Base-by-base conservation (phyloP, 2,113 vertebrate genomes). In the Sinocyclocheilus rhinocerous region DNA sequence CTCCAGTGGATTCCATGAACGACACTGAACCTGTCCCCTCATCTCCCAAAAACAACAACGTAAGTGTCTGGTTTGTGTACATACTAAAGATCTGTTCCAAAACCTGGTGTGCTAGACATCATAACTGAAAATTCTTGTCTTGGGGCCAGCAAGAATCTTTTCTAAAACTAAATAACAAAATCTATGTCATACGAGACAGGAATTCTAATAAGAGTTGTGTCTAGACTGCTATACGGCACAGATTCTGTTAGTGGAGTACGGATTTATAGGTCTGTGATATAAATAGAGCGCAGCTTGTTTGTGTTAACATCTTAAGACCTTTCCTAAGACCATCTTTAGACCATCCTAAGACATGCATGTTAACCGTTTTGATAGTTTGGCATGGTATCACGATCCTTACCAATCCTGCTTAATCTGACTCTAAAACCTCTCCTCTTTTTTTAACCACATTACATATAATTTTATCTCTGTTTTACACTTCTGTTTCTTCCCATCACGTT, bases 1-100 rank as follows among this genome's bases (percentile, higher is more conserved):
- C 86, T 73, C 81, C 86, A 69, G 84, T 88, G 33, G 81, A 52
- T 63, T 57, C 84, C 6, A 20, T 83, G 87, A 75, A 76, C 20
- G 24, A 81, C 8, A 67, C 48, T 22, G 86, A 61, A 22, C 75
- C 36, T 4, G 5, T 81, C 89, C n/a, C 80, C 84, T 63, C 76
- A 72, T 42, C 55, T 85, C 88, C 89, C 72, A 45, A 65, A 39
- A 87, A 87, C 39, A 81, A 55, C 5, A 55, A 48, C 13, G 81
- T 82, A 82, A 82, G 80, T 15, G 42, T 16, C 22, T 73, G 61
- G 76, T 33, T 52, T 12, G 26, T 22, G 69, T 73, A 42, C 20
- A 10, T 12, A 13, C 10, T n/a, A 73, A 73, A 39, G 4, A 22
- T 42, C 69, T 39, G 69, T 42, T 73, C 4, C 70, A n/a, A 72